Percentiles rank a stretch among this genome's conserved stretches.
These are phyloP conservation scores for Tinamus guttatus DNA, from an alignment of 2,113 vertebrate genomes.

Conservation along the genomic window DNA sequence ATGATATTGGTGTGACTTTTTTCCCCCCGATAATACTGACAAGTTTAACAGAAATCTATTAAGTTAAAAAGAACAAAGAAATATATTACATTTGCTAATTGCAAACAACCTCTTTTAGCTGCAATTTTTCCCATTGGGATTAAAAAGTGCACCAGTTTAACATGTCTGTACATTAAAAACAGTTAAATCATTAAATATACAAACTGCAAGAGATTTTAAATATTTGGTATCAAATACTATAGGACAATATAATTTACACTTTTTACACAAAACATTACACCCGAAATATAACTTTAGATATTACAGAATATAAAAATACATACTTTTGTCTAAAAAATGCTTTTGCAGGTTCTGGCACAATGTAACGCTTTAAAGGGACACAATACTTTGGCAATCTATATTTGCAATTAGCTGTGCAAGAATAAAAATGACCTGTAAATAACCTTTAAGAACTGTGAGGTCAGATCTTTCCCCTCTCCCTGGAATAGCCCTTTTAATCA, in stretches of 20 bases:
- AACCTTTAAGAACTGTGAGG: background rate
- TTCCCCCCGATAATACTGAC: constrained; percentile 51
- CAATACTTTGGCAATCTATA: background rate
- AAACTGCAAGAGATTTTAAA: constrained; percentile 81
- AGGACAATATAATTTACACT: constrained; percentile 86
- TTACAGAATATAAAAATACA: constrained; percentile 85
- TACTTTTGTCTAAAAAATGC: constrained; percentile 74
- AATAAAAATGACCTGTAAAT: background rate
- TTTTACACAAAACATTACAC: constrained; percentile 83
- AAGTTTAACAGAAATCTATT: constrained; percentile 72
- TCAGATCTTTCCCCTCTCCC: background rate
- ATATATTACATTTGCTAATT: constrained; percentile 77
- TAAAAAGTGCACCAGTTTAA: constrained; percentile 85
- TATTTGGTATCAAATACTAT: constrained; percentile 85
- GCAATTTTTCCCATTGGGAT: constrained; percentile 78
- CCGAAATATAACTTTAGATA: constrained; percentile 84
- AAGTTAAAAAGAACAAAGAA: constrained; percentile 79
- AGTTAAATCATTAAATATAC: constrained; percentile 83
- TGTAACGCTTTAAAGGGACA: constrained; percentile 71
- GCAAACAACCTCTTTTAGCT: constrained; percentile 77
- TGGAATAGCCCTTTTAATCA: background rate
- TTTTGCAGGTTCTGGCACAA: constrained; percentile 75
- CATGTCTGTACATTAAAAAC: constrained; percentile 80
- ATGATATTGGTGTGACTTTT: constrained; percentile 39
- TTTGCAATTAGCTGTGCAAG: constrained; percentile 32